phyloP scores from a whole-genome alignment of 2,888 invertebrate species.

The Drosophila nr. perissopoda region DNA sequence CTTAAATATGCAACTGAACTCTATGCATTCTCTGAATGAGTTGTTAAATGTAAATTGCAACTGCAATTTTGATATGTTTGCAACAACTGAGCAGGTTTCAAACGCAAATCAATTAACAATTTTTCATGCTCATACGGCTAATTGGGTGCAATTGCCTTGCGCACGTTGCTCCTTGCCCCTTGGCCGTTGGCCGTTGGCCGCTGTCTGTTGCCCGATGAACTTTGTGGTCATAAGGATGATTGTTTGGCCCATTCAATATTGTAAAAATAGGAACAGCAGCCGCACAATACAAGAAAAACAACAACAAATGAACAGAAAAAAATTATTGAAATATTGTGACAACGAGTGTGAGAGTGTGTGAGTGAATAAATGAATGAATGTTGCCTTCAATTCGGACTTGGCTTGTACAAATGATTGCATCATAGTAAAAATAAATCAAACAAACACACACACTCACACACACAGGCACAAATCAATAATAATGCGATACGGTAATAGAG shows the following conservation, averaged over 20 bases:
- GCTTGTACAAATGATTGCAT: slow-evolving; percentile 71
- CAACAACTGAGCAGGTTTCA: slow-evolving; percentile 19
- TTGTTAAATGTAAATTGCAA: slow-evolving; percentile 10
- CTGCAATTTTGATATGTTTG: slow-evolving; percentile 12
- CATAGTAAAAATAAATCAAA: slow-evolving; percentile 62
- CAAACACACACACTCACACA: slow-evolving; percentile 10
- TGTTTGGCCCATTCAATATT: slow-evolving; percentile 25
- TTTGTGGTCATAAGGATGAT: slow-evolving; percentile 29
- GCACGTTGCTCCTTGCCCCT: not conserved
- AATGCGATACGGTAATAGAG: slow-evolving; percentile 53
- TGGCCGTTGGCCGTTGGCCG: not conserved
- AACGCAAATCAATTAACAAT: slow-evolving; percentile 44
- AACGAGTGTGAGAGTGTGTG: slow-evolving; percentile 3
- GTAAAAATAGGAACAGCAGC: slow-evolving; percentile 12
- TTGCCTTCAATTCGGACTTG: slow-evolving; percentile 44
- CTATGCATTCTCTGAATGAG: not conserved
- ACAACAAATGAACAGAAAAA: slow-evolving; percentile 4
- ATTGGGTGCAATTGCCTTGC: not conserved
- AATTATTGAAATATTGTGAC: slow-evolving; percentile 32
- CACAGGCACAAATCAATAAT: slow-evolving; percentile 52
- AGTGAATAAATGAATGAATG: slow-evolving; percentile 57
- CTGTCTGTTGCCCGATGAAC: not conserved
- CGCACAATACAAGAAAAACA: slow-evolving; percentile 1
- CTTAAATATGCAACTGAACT: not conserved
- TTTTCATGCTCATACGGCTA: slow-evolving; percentile 19